Evolutionary conservation across 2,888 invertebrate species (phyloP), one percentile per base, ranked within the genome.

Genomic region (Epicampocera succincta): DNA sequence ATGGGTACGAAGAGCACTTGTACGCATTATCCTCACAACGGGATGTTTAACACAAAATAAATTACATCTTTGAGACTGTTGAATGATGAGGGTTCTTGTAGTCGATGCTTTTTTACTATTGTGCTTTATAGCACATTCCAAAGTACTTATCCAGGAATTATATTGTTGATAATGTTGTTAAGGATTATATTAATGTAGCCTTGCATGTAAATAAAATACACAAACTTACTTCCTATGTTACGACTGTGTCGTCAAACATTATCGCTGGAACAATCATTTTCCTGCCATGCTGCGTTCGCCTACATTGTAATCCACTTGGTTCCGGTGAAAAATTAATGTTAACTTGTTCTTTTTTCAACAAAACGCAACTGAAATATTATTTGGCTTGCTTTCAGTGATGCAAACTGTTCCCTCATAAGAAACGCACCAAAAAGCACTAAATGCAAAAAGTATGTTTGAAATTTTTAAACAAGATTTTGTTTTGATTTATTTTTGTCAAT

Each of bases 1-100:
- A 63, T 74, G 60, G 56, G 50, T 48, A 48, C 48, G 61, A 50
- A 33, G n/a, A 58, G 50, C 19, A 68, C 63, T 58, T 48, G 56
- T 74, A 68, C 40, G 54, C 74, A 79, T 73, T 71, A 79, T 74
- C 33, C 25, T 69, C 74, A 74, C 80, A 74, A 69, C 74, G 74
- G 80, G 80, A 80, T 74, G 48, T 50, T 63, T 46, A 17, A 48
- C 25, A 48, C 21, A 66, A 42, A 42, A 29, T 58, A 66, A 52
- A 11, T 11, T 58, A 17, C 60, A 44, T 65, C 69, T 60, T 73
- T 48, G 69, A 78, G 38, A 72, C 40, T 21, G 21, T 12, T 17
- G 15, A 52, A 54, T 54, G 29, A 21, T 21, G 21, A 38, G 44
- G 3, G 29, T 17, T 29, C 2, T 33, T 33, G 11, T 1, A 21